Conservation (phyloP, 2,113 vertebrate genomes). For the Sinocyclocheilus rhinocerous region DNA sequence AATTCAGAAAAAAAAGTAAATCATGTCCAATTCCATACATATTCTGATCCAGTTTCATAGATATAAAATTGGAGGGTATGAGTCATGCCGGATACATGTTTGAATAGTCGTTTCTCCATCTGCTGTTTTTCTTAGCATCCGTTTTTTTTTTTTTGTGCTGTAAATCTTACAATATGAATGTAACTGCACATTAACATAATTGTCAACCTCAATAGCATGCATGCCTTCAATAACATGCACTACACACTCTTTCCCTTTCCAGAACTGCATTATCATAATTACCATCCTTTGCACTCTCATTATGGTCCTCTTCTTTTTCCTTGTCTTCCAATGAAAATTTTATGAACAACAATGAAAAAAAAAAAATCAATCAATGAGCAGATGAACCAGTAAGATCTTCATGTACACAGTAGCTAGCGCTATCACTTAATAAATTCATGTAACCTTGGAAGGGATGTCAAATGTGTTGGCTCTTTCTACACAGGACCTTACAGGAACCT, state of each 20-base stretch:
- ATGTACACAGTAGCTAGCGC: neutral
- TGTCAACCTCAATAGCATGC: neutral
- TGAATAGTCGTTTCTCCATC: neutral
- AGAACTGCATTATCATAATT: neutral
- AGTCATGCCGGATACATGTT: neutral
- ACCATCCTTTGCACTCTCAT: neutral
- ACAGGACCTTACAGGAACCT: neutral
- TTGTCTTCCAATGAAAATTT: neutral
- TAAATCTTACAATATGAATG: neutral
- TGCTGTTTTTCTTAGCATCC: neutral
- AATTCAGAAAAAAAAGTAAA: neutral
- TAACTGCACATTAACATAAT: constrained; percentile 12
- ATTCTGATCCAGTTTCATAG: neutral
- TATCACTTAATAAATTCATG: neutral
- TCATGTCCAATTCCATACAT: neutral
- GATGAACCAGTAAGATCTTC: neutral
- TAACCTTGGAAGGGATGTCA: neutral
- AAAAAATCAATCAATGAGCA: neutral
- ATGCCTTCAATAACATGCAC: neutral
- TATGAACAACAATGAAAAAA: neutral
- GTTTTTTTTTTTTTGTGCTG: neutral
- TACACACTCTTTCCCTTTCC: neutral
- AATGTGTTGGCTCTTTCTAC: neutral
- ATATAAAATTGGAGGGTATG: neutral
- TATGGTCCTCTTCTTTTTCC: neutral